Base-by-base conservation (phyloP, 2,797 vertebrate species). In the Hyperoplus immaculatus region DNA sequence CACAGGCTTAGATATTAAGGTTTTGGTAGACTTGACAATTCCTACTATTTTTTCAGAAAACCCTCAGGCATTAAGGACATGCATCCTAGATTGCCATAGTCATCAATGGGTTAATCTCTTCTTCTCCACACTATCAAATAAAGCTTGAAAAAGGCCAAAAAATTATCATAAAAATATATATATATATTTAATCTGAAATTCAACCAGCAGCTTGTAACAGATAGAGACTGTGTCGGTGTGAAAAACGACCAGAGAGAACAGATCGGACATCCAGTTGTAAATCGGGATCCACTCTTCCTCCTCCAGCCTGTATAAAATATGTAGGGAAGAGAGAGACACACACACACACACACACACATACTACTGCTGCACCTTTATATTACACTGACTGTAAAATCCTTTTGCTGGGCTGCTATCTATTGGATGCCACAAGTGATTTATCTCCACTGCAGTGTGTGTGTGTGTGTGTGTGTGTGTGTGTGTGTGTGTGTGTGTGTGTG, bases 341-440 rank as follows among this genome's bases (percentile, higher is more conserved):
- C 63, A 69, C 14, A 49, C 51, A 16, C 18, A 18, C 57, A 66
- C n/a, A 50, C 43, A 51, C 45, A 49, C 41, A 46, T 62, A 72
- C 47, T 15, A 29, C 29, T 29, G 29, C 6, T 61, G 18, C 38
- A 60, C 46, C 43, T 68, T 63, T 63, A 12, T 51, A 77, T 67
- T 13, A 61, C 41, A 51, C 56, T 14, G 66, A 65, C 66, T 50
- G 16, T 39, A 55, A 45, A 14, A 69, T 29, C 39, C 57, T n/a
- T 56, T 58, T 36, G 13, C 61, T 51, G 38, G 42, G 57, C 21
- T 61, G 41, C 29, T 54, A 68, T 69, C 58, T 64, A 45, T 45
- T 57, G 64, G 57, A 81, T 1, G 53, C 51, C 57, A 53, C 3
- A 1, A 54, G 63, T 74, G 81, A 85, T 85, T 85, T 81, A 82